Conservation (phyloP, 2,113 vertebrate genomes). For the Aix galericulata region DNA sequence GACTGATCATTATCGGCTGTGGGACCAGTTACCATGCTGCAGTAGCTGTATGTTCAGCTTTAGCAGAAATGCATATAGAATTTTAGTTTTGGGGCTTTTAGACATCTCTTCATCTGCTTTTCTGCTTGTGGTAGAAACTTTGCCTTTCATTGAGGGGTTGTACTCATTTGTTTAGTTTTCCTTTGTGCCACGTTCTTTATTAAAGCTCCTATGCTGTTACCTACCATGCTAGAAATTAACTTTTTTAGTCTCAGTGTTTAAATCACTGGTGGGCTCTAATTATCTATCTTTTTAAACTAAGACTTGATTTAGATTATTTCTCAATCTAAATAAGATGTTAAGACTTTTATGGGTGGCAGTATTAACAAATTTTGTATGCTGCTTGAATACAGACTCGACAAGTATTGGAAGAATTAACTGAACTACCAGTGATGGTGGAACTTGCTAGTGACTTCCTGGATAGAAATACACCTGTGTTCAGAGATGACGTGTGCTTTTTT, state of each 20-base stretch:
- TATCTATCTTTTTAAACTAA: not conserved
- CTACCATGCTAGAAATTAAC: not conserved
- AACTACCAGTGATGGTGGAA: slow-evolving; percentile 97
- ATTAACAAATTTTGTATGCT: not conserved
- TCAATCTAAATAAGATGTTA: not conserved
- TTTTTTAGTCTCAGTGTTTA: not conserved
- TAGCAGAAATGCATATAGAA: not conserved
- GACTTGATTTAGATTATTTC: not conserved
- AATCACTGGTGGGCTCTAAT: not conserved
- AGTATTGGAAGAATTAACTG: slow-evolving; percentile 93
- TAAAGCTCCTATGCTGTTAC: not conserved
- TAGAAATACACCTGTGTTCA: slow-evolving; percentile 94
- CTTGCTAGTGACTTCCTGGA: slow-evolving; percentile 97
- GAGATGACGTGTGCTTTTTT: slow-evolving; percentile 96
- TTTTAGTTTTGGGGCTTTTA: not conserved
- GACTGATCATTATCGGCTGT: slow-evolving; percentile 93
- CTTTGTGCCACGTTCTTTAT: not conserved
- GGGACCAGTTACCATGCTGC: slow-evolving; percentile 95
- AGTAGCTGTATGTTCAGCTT: slow-evolving; percentile 84
- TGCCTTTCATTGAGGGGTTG: not conserved
- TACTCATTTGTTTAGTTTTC: not conserved
- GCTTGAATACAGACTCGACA: slow-evolving; percentile 86
- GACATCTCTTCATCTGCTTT: not conserved
- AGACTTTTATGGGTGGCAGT: not conserved
- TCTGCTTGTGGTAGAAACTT: not conserved